Base-by-base conservation (phyloP, 1,140 invertebrate genomes). In the Archegozetes longisetosus region DNA sequence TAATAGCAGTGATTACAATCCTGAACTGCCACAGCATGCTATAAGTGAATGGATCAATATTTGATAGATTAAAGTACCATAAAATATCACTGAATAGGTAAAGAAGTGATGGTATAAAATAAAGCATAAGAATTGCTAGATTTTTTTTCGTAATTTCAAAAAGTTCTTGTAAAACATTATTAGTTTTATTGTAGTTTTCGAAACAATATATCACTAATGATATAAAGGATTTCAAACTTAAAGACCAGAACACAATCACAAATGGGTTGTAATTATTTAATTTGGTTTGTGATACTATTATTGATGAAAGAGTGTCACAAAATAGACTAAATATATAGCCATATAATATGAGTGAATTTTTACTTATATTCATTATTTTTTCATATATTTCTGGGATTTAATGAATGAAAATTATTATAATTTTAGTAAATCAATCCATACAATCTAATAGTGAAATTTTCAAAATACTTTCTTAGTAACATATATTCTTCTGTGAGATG, bases 81-180 rank as follows among this genome's bases (percentile, higher is more conserved):
- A 96, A 77, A 75, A 95, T 95, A 70, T 96, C 95, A 73, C 95
- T 95, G 3, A 95, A 74, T 68, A 88, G 93, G 70, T 96, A 96
- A 29, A 95, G 74, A 65, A 85, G 78, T 4, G 90, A 84, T 47
- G 91, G 91, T 56, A 94, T 80, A 74, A 92, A 85, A 69, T 95
- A 96, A 22, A 89, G 69, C 22, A 80, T 64, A 63, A 53, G 23
- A 70, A 54, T 14, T 26, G 27, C n/a, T 14, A 14, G 3, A 26
- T 29, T 14, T n/a, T 49, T 32, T 58, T 2, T 6, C 47, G 17
- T 40, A 40, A 40, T 9, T 6, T 40, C 17, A 9, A 17, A 40
- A 40, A 6, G 17, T 40, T 40, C n/a, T n/a, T n/a, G n/a, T 40
- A 40, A 17, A 9, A 9, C 17, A 40, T 40, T 40, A 40, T 6